These are phyloP conservation scores for Agrilus biguttatus DNA, from an alignment of 2,888 invertebrate species.

Conservation along the genomic window DNA sequence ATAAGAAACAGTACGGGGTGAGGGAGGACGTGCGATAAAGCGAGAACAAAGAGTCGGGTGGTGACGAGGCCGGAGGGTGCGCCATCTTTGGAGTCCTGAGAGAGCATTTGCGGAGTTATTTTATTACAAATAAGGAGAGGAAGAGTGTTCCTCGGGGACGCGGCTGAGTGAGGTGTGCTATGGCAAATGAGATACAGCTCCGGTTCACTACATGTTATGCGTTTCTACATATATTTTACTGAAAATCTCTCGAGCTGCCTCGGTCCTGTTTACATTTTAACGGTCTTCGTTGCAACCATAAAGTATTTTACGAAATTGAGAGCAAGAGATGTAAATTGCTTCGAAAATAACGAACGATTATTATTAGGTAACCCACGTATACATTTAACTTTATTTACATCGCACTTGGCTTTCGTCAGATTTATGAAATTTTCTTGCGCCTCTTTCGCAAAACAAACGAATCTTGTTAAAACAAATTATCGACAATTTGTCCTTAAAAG, in stretches of 20 bases:
- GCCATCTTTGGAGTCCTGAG: constrained; percentile 30
- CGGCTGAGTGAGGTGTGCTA: constrained; percentile 28
- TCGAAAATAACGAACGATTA: no score
- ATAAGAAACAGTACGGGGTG: constrained; percentile 9
- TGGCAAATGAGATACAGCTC: constrained; percentile 29
- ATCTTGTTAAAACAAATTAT: no score
- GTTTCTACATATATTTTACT: constrained; percentile 13
- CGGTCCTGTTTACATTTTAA: constrained; percentile 11
- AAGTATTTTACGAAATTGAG: no score
- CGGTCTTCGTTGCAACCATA: constrained; percentile 1
- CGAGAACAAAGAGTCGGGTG: constrained; percentile 20
- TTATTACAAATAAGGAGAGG: constrained; percentile 35
- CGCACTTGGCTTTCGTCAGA: no score
- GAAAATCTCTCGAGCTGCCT: constrained; percentile 13
- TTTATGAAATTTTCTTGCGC: no score
- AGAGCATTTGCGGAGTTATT: constrained; percentile 34
- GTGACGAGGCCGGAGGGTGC: constrained; percentile 21
- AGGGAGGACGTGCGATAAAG: constrained; percentile 12
- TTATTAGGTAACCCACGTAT: no score
- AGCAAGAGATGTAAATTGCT: no score
- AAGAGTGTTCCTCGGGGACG: constrained; percentile 30
- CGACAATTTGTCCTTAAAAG: no score
- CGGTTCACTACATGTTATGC: constrained; percentile 14
- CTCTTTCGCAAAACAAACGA: no score
- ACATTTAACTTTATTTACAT: no score